Evolutionary conservation across 2,888 invertebrate genomes (phyloP), one percentile per base, ranked within the genome.

Genomic region (Aleiodes leptofemur): DNA sequence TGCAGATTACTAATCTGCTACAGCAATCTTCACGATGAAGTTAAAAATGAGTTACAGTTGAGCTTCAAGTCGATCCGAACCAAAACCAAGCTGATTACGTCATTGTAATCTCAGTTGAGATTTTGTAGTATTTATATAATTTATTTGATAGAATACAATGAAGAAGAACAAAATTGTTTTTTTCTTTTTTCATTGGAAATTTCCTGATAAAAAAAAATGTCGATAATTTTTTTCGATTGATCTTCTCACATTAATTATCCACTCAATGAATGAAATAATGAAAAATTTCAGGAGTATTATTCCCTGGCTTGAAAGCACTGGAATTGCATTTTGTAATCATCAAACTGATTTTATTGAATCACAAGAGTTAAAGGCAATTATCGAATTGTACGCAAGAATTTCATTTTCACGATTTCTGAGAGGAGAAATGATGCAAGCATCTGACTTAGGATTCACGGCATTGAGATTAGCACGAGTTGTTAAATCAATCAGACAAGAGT

Each of bases 321-420:
- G 90, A 1, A 83, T 91, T 29, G 84, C 84, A 34, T 78, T 91
- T 51, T 91, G 91, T 79, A 86, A 86, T 69, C 82, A 86, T 48
- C 90, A 89, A 76, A 84, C 83, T 53, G 82, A 86, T 0, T 81
- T 81, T 8, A 13, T 91, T 2, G 91, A 91, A 74, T 78, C 88
- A 1, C 88, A 90, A 72, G 91, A 91, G 79, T 74, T 91, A n/a
- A 88, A 85, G 77, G 89, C 90, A 1, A 86, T 91, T 1, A 86
- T 89, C 3, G 83, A 87, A 74, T 81, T 92, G 72, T 92, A 92
- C 76, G 83, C 83, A 6, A 86, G 87, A 3, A 90, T 91, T 76
- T 91, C 91, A 80, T 85, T 86, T 48, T 88, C 90, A 1, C 90
- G 90, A 81, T 91, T 86, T 82, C 66, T 88, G 13, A 85, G 90